Evolutionary conservation across 2,888 invertebrate species (phyloP), one percentile per base, ranked within the genome.

Genomic region (Synanthedon formicaeformis): DNA sequence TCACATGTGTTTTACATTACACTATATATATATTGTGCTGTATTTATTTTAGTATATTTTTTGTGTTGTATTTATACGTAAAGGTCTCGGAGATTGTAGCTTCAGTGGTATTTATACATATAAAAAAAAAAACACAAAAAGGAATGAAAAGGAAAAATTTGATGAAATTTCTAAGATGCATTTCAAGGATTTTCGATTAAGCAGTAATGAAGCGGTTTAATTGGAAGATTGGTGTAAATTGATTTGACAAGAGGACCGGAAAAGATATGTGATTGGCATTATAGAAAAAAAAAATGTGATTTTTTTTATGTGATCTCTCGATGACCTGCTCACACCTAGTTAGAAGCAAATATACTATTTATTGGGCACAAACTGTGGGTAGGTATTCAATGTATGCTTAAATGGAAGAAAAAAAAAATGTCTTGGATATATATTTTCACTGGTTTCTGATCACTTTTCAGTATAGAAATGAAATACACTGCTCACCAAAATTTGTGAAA

Each of bases 391-490:
- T 62, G 58, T 59, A 56, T 64, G 58, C 62, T 60, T 61, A 60
- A 58, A 57, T 58, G 55, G 60, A 56, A 60, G 63, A 60, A 62
- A 61, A 61, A 61, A 61, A 53, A 55, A 63, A 62, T 16, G 23
- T 49, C 48, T 56, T 72, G 72, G 69, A 72, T 73, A 60, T 65
- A 66, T 76, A 69, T 75, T 78, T 75, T 79, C 81, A 82, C 81
- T 71, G 72, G 78, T 80, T 78, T 83, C 72, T 80, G 74, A 76
- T 84, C 81, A 79, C 81, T 78, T 85, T 85, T 84, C 83, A 84
- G 84, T 84, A 78, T 65, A 71, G 73, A 71, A 75, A 69, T 34
- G 34, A 34, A 34, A 34, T 34, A 78, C 78, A 78, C 74, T 71
- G 64, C 73, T 75, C 81, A 84, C 79, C 73, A 72, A 72, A 66